Percentiles rank a stretch among this genome's conserved stretches.
Evolutionary conservation across 2,113 vertebrate genomes (phyloP).

Genomic region (Ciconia boyciana): DNA sequence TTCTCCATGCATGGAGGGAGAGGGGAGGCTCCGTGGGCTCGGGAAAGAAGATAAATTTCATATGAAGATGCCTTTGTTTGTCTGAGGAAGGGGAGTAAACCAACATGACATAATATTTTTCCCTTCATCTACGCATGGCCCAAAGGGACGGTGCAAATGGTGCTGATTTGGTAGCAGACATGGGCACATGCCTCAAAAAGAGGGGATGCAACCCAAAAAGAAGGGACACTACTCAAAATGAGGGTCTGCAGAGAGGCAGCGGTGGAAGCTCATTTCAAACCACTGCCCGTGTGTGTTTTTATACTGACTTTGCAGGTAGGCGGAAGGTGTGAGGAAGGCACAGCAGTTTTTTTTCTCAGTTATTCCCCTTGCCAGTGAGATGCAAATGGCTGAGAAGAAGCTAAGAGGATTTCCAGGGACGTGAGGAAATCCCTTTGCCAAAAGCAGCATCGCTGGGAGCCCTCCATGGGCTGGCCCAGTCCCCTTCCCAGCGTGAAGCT

Average conservation of each 20-base stretch:
- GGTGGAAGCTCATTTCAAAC: background rate
- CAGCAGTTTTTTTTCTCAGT: background rate
- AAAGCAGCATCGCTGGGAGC: background rate
- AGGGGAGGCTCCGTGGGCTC: rapidly evolving
- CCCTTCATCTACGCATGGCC: background rate
- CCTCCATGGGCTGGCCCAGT: background rate
- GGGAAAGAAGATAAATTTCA: background rate
- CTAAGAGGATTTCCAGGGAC: background rate
- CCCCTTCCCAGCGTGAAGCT: background rate
- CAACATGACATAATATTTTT: rapidly evolving
- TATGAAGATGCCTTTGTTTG: background rate
- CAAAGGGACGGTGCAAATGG: background rate
- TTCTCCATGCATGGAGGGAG: background rate
- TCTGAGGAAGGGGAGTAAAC: background rate
- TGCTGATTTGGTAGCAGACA: rapidly evolving
- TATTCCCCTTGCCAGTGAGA: background rate
- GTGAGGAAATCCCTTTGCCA: background rate
- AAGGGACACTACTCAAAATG: rapidly evolving
- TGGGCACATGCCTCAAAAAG: rapidly evolving
- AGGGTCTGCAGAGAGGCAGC: background rate
- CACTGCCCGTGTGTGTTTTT: rapidly evolving
- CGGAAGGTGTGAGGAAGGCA: background rate
- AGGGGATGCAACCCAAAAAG: background rate
- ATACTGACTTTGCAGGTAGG: background rate
- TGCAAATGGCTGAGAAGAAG: background rate